Evolutionary conservation across 1,140 invertebrate species (phyloP).

Genomic region (Diprion similis): DNA sequence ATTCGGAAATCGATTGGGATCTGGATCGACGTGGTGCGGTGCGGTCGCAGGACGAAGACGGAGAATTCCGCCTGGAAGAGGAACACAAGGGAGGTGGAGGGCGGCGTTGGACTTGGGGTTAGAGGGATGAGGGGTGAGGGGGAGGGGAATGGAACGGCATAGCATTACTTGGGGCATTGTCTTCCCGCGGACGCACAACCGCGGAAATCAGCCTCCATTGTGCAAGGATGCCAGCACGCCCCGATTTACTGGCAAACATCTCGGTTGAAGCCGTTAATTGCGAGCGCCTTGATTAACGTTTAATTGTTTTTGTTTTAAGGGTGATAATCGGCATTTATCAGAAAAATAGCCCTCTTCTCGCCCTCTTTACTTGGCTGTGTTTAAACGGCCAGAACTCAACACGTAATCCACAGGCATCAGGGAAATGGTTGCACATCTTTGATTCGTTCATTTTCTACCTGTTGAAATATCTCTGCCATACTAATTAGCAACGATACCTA

Average conservation of each 20-base stretch:
- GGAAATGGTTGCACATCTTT: no score
- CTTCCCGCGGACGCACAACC: constrained; percentile 28
- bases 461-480: no score
- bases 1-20: constrained; percentile 9
- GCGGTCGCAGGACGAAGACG: background rate
- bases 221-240: constrained; percentile 31
- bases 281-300: constrained; percentile 26
- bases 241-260: constrained; percentile 41
- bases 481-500: no score
- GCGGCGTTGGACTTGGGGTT: background rate
- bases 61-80: background rate
- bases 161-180: constrained; percentile 47
- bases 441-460: no score
- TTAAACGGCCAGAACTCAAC: no score
- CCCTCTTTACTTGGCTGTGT: no score
- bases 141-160: constrained; percentile 25
- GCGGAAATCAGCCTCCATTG: constrained; percentile 33
- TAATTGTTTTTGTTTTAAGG: constrained; percentile 2
- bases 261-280: constrained; percentile 43
- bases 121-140: background rate
- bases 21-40: background rate
- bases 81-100: constrained; percentile 11
- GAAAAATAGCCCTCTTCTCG: no score
- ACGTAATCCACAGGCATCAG: no score
- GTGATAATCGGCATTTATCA: background rate